These are phyloP conservation scores for Halocynthia aurantium DNA, from an alignment of 23 tunicate genomes.

Conservation along the genomic window DNA sequence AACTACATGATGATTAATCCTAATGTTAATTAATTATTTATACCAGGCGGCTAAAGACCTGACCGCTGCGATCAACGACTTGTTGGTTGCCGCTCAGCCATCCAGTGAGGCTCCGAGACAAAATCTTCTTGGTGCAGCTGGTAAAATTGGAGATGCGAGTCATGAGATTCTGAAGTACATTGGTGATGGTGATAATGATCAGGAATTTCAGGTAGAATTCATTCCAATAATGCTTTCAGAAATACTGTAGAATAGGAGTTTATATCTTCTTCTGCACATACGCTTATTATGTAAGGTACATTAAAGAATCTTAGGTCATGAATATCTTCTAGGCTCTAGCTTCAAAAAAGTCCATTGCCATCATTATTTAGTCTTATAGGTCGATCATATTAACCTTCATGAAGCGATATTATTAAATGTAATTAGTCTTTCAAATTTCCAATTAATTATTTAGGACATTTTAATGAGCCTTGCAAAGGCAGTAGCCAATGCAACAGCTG, in stretches of 20 bases:
- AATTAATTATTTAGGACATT: conserved; percentile 38
- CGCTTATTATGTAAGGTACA: too few species aligned
- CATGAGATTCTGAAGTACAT: conserved; percentile 87
- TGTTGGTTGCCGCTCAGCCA: conserved; percentile 83
- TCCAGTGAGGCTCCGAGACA: conserved; percentile 70
- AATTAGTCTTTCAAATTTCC: too few species aligned
- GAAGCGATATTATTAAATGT: too few species aligned
- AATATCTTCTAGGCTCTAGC: too few species aligned
- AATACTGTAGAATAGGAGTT: too few species aligned
- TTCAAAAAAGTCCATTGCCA: too few species aligned
- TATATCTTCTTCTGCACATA: too few species aligned
- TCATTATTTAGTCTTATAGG: too few species aligned
- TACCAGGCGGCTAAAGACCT: conserved; percentile 93
- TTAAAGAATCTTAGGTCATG: too few species aligned
- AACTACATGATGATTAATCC: background rate
- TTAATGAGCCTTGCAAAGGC: conserved; percentile 82
- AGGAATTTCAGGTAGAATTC: conserved; percentile 60
- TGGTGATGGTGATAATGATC: conserved; percentile 61
- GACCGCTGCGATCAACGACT: conserved; percentile 79
- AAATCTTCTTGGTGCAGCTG: conserved; percentile 87
- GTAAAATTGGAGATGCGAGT: conserved; percentile 91
- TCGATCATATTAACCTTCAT: too few species aligned
- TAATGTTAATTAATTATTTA: background rate
- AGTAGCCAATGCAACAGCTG: conserved; percentile 91
- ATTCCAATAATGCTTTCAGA: background rate